phyloP scores from a whole-genome alignment of 2,888 invertebrate species.

The Drosophila prostipennis region DNA sequence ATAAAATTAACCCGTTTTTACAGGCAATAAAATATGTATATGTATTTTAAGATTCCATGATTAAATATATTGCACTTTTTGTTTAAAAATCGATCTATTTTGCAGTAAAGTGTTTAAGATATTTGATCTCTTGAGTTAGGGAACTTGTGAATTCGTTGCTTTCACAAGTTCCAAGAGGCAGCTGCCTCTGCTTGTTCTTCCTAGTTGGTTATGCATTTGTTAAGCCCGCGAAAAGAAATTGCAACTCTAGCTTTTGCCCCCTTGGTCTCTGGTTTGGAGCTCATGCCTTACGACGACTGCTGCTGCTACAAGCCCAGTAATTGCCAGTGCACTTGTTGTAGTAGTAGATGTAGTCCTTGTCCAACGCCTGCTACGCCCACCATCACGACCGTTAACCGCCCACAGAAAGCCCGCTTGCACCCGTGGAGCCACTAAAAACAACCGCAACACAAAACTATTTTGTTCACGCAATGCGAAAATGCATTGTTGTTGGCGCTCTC shows the following conservation, averaged over 20 bases:
- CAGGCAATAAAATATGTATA: too few species aligned
- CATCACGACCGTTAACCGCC: conserved; percentile 7
- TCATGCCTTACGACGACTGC: conserved; percentile 44
- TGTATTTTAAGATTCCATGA: too few species aligned
- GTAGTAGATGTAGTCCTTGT: conserved; percentile 41
- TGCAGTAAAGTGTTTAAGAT: too few species aligned
- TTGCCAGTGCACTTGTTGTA: conserved; percentile 61
- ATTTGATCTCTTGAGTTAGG: background rate
- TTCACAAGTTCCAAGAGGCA: background rate
- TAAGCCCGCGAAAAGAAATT: conserved; percentile 53
- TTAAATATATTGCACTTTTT: too few species aligned
- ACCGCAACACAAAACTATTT: conserved; percentile 80
- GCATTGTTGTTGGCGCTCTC: conserved; percentile 57
- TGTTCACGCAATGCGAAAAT: conserved; percentile 78
- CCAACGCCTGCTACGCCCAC: conserved; percentile 31
- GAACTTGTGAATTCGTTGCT: background rate
- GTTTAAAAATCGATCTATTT: too few species aligned
- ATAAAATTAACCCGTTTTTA: too few species aligned
- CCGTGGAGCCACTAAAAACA: conserved; percentile 66
- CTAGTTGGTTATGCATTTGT: conserved; percentile 60
- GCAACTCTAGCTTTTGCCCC: conserved; percentile 36
- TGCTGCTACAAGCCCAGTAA: conserved; percentile 60
- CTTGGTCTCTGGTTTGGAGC: conserved; percentile 11
- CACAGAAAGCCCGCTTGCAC: conserved; percentile 13
- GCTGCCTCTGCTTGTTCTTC: conserved; percentile 16